Conservation (phyloP, 2,797 vertebrate species). For the Onychomys leucogaster region DNA sequence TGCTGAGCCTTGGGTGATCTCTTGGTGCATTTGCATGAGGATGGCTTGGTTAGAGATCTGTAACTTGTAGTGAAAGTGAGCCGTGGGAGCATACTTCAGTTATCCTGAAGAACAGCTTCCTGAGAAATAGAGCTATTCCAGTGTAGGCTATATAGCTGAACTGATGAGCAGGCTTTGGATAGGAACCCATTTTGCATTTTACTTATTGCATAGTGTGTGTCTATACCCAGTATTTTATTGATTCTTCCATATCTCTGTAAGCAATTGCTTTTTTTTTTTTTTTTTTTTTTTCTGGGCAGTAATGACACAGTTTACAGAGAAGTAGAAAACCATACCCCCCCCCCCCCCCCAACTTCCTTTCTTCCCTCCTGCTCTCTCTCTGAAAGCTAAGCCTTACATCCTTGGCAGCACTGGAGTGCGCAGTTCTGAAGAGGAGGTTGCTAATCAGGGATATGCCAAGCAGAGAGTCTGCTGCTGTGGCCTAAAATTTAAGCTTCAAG, state of each 20-base stretch:
- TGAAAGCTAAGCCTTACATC: slow-evolving; percentile 40
- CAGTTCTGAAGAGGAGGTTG: slow-evolving; percentile 81
- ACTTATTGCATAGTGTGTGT: slow-evolving; percentile 43
- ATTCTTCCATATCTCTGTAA: slow-evolving; percentile 48
- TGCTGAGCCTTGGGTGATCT: background rate
- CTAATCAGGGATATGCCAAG: slow-evolving; percentile 79
- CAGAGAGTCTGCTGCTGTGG: slow-evolving; percentile 66
- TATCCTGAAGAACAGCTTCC: slow-evolving; percentile 1
- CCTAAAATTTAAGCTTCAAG: slow-evolving; percentile 74
- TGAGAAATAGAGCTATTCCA: background rate
- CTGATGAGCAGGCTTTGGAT: slow-evolving; percentile 25
- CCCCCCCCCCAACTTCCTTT: background rate
- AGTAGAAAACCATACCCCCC: slow-evolving; percentile 4
- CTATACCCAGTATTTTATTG: slow-evolving; percentile 36
- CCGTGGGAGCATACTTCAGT: background rate
- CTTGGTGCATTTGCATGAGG: background rate
- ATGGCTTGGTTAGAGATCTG: background rate
- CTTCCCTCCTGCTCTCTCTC: background rate
- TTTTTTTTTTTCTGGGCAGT: slow-evolving; percentile 64
- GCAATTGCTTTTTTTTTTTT: slow-evolving; percentile 71
- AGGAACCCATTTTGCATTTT: slow-evolving; percentile 58
- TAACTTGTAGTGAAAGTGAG: background rate
- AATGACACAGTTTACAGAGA: slow-evolving; percentile 74
- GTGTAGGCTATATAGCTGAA: background rate
- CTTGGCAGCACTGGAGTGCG: slow-evolving; percentile 42